Evolutionary conservation across 2,797 vertebrate genomes (phyloP).

Genomic region (Momotus momota): DNA sequence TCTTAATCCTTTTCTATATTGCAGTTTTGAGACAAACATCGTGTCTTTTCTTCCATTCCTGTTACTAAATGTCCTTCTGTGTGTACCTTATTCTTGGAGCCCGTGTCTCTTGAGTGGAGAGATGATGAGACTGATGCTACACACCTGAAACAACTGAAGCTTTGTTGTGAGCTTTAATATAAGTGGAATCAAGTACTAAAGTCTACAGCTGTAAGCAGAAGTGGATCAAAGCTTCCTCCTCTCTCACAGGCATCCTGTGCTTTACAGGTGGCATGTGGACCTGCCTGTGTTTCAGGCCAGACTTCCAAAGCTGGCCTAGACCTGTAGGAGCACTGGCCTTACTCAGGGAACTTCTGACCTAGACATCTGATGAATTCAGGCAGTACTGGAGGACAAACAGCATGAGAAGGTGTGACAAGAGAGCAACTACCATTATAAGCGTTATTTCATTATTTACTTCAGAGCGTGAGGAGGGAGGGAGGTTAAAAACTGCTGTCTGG

Average conservation of each 20-base stretch:
- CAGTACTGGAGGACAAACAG: neutral
- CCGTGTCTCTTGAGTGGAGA: neutral
- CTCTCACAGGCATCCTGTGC: neutral
- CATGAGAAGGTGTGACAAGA: neutral
- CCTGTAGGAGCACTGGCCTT: no score
- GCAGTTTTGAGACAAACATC: neutral
- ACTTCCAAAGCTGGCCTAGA: neutral
- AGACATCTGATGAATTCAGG: neutral
- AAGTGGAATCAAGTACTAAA: neutral
- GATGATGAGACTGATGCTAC: neutral
- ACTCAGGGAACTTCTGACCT: no score
- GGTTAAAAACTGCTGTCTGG: neutral
- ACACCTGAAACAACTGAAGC: neutral
- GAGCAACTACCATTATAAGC: accelerated
- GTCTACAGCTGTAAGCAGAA: neutral
- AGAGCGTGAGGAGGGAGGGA: neutral
- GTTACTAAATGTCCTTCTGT: neutral
- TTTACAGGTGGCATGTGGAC: no score
- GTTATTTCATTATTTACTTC: neutral
- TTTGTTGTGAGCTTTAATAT: neutral
- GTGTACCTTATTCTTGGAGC: neutral
- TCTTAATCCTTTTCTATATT: neutral
- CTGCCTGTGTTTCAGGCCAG: neutral
- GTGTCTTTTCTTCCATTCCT: neutral
- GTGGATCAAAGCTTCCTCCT: neutral